Base-by-base conservation (phyloP, 2,888 invertebrate species). In the Drosophila mimetica region DNA sequence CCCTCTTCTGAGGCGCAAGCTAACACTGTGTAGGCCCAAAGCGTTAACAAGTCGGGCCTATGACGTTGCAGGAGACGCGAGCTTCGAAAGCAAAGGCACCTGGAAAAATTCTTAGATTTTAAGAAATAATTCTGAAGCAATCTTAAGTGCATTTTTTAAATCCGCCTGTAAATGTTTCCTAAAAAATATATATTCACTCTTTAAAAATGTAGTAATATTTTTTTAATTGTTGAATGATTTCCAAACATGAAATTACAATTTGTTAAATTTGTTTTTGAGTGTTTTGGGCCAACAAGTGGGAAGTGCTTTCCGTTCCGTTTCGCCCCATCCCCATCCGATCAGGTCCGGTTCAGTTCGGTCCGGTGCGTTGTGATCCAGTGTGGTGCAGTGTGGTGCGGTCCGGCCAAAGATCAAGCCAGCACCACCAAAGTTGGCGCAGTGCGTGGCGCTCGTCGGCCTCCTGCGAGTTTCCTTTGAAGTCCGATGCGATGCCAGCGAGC, bases 361-460 rank as follows among this genome's bases (percentile, higher is more conserved):
- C 41, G 41, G 32, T 28, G 37, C 59, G 22, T 22, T 39, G 59
- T 44, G 57, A 34, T 55, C 22, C 42, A n/a, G 13, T 6, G 25
- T 25, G 25, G 25, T 22, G 47, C 60, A 18, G 30, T 52, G 55
- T 36, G 55, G 53, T 37, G 41, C 50, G 57, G 36, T 28, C 64
- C 66, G 88, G 76, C 66, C 79, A 83, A 87, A 83, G 88, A 83
- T 87, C 83, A 87, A 85, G 82, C 86, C 82, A 25, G 58, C 70
- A 77, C 85, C 85, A 81, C 82, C 85, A 82, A 87, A 81, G 85
- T 85, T 77, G 82, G 85, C 76, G 82, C 79, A 48, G 79, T 82
- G 79, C 79, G 83, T 77, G 75, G 76, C 75, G 70, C 59, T 71
- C 72, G 74, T 75, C 86, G 86, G 86, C 71, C 81, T 70, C 74